Base-by-base conservation (phyloP, 2,113 vertebrate genomes). In the Lampris megalopsis region DNA sequence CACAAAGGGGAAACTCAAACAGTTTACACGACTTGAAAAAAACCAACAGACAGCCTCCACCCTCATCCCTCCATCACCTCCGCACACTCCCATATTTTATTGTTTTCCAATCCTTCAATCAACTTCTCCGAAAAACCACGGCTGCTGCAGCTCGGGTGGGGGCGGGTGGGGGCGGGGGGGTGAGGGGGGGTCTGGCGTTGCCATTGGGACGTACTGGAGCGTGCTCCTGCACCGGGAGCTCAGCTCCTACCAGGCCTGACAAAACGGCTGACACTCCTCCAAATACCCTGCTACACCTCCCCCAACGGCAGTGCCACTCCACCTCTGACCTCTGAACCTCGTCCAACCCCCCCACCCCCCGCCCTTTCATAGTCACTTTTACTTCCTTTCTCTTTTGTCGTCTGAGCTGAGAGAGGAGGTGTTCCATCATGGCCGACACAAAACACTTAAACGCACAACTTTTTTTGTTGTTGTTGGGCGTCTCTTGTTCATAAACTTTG, bases 141-240 rank as follows among this genome's bases (percentile, higher is more conserved):
- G 71, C 79, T 75, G 86, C 5, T 9, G 85, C 82, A 82, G 86
- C 89, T 87, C 72, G 83, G 53, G 71, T 75, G 81, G 86, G 85
- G 63, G 24, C 24, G 24, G 24, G 24, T 24, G 24, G 24, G 24
- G 24, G 24, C 24, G 24, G 24, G 24, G 24, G 24, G 24, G 24
- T 24, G 24, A 24, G 24, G 24, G 24, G 24, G 24, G 24, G 24
- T 24, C 24, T 24, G 24, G 24, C 54, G 77, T 76, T 71, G 80
- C 88, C 75, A 86, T 92, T 91, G 86, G 88, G 88, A 91, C 86
- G 90, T 86, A 90, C 84, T 92, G 86, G 86, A 94, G 93, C 92
- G 88, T 92, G 88, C 83, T 90, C 76, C 80, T 43, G 68, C 77
- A 80, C 83, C 89, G 89, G 89, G n/a, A 86, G 85, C 86, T 81